Base-by-base conservation (phyloP, 2,888 invertebrate species). In the Chymomyza fuscimana region DNA sequence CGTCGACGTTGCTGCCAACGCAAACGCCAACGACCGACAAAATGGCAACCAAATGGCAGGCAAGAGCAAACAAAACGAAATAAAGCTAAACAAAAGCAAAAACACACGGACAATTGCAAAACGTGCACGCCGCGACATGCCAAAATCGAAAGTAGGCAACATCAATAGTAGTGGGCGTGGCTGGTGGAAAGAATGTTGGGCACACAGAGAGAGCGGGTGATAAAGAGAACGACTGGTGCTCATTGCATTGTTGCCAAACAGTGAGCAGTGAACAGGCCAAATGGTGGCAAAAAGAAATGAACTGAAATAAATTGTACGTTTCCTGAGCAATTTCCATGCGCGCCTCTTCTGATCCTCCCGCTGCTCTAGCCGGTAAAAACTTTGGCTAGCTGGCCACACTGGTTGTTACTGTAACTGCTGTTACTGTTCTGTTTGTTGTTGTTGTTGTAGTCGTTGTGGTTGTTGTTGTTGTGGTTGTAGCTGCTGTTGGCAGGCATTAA, bases 291-390 rank as follows among this genome's bases (percentile, higher is more conserved):
- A 83, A 85, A 86, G 86, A 83, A 85, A 86, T 86, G 85, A 81
- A 84, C 86, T 86, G 78, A 84, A 88, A 88, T 87, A 87, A 87
- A 87, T 87, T 87, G 85, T 88, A 83, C 79, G 88, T 84, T 86
- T 88, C 84, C 87, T 81, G 85, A 85, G 83, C 86, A 87, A 88
- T 87, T 87, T 87, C 78, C 86, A 86, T 87, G 76, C 65, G 61
- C 74, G 63, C 60, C 56, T 63, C 32, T 52, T 61, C 32, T 50
- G 51, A 25, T 15, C 32, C 52, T n/a, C 40, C 58, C 32, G 36
- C 12, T 15, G 50, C 63, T 67, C 60, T 59, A 60, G 46, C 60
- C 58, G 67, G 61, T 61, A 63, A 64, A 51, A 36, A 29, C 16
- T 51, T 51, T 40, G 25, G 52, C 61, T n/a, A 15, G 32, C 65